Percentiles rank a stretch among this genome's conserved stretches.
Evolutionary conservation across 2,113 vertebrate genomes (phyloP).

Genomic region (Cathartes aura): DNA sequence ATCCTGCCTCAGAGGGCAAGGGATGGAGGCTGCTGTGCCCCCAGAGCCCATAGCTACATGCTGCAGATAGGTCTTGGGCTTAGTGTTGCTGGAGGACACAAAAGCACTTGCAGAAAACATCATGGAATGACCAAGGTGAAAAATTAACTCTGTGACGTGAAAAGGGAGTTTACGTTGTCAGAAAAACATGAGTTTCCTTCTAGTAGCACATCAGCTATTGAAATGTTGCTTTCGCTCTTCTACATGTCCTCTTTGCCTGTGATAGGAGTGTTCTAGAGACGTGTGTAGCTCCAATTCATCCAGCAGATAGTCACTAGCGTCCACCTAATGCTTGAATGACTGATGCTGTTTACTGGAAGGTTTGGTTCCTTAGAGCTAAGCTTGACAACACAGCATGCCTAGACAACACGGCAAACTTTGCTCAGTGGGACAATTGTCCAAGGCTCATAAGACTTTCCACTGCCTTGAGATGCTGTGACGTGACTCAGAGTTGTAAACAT

Average conservation of each 20-base stretch:
- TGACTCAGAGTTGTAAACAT: slow-evolving; percentile 56
- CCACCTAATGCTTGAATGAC: neutral
- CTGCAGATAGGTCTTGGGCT: neutral
- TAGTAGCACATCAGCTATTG: neutral
- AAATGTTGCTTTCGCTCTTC: neutral
- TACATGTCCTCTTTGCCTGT: neutral
- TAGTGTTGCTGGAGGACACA: neutral
- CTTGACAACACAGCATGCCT: neutral
- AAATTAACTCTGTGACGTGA: neutral
- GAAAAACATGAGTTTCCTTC: neutral
- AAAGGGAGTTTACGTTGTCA: neutral
- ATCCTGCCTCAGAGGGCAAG: rapidly evolving
- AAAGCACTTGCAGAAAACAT: neutral
- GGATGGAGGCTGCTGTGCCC: neutral
- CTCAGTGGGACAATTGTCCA: slow-evolving; percentile 50
- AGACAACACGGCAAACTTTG: neutral
- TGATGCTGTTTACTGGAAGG: neutral
- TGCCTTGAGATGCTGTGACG: slow-evolving; percentile 13
- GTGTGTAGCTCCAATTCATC: neutral
- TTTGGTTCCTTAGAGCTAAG: neutral
- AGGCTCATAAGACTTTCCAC: slow-evolving; percentile 35
- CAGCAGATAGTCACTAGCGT: neutral
- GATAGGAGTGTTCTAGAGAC: neutral
- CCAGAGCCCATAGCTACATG: neutral
- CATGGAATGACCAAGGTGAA: neutral